Evolutionary conservation across 2,797 vertebrate species (phyloP), one percentile per base, ranked within the genome.

Genomic region (Myotis vivesi): DNA sequence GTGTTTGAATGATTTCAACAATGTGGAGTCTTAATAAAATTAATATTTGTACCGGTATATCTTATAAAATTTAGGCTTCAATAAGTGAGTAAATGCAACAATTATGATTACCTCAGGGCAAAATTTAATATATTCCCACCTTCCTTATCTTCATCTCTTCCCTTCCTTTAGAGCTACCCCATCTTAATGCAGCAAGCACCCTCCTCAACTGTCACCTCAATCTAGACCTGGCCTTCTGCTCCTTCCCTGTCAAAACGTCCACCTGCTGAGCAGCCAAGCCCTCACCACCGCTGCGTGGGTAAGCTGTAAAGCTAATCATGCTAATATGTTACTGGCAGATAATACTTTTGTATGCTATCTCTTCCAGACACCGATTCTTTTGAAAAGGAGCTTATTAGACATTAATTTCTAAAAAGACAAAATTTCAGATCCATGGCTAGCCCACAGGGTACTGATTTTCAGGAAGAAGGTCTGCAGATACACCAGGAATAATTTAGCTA

Each of bases 321-420:
- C 62, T 72, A 87, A 64, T 30, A 41, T 15, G 36, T 23, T 83
- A 69, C 10, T 75, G 28, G 73, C 23, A 89, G 69, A 76, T 79
- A 66, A 25, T 41, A 87, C n/a, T 84, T 95, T 62, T 59, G 72
- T 44, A 73, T 55, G 28, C 46, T 94, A 51, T 75, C 12, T 46
- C 6, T 72, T 94, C 66, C 38, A 90, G 66, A 82, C 13, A 83
- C 23, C 95, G 22, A 55, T 72, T 83, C 55, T 68, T 92, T 83
- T 87, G 59, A 68, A 85, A 86, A 51, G 23, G 46, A 41, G 28
- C 84, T 89, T 84, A 82, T 0, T 25, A 15, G 38, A 88, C 72
- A 96, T 96, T 92, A 94, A 82, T 92, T 91, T 94, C 15, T 66
- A 81, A 25, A 84, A 75, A 91, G 73, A 90, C 0, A 89, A 76